These are phyloP conservation scores for Folsomia manolachei DNA, from an alignment of 2,888 invertebrate genomes.

Conservation along the genomic window DNA sequence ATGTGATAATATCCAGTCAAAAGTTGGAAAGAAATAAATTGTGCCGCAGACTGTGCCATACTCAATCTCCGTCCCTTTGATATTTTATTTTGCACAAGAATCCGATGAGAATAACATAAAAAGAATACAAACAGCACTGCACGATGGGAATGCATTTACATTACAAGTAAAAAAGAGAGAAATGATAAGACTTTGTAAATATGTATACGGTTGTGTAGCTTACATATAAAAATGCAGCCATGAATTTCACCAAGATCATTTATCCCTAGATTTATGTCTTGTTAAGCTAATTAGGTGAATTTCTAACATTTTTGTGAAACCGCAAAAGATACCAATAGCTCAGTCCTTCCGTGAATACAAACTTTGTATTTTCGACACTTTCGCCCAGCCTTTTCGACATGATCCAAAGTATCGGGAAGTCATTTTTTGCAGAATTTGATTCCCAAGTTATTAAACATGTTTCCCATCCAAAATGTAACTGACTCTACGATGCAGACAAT, in stretches of 20 bases:
- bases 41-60: background rate
- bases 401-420: too few relatives aligned
- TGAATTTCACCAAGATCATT: constrained; percentile 6
- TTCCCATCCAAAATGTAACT: background rate
- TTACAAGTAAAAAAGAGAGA: background rate
- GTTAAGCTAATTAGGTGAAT: constrained; percentile 15
- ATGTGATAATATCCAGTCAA: background rate
- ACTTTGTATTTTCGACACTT: too few relatives aligned
- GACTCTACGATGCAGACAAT: too few relatives aligned
- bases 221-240: too few relatives aligned
- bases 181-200: background rate
- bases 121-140: too few relatives aligned
- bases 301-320: background rate
- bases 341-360: too few relatives aligned
- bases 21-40: background rate
- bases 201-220: background rate
- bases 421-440: too few relatives aligned
- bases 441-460: background rate
- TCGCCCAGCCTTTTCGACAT: too few relatives aligned
- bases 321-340: background rate
- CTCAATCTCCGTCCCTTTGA: too few relatives aligned
- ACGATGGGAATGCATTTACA: background rate
- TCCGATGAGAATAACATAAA: too few relatives aligned
- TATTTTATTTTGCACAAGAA: too few relatives aligned
- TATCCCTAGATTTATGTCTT: constrained; percentile 15